These are phyloP conservation scores for Aphyosemion australe DNA, from an alignment of 2,113 vertebrate genomes.

Conservation along the genomic window DNA sequence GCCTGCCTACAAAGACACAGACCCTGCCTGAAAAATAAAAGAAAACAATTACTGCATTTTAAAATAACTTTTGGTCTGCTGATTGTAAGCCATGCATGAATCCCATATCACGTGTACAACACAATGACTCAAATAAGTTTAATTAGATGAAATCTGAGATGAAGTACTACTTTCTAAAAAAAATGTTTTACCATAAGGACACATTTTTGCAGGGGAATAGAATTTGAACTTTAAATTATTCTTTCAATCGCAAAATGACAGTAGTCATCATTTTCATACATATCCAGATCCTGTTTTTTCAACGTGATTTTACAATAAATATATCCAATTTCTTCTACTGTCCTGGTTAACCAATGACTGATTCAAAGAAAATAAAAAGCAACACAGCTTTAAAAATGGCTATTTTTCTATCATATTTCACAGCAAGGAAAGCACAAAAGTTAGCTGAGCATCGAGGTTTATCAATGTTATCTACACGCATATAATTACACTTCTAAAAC, in stretches of 20 bases:
- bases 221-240: neutral
- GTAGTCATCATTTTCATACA: neutral
- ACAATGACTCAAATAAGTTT: neutral
- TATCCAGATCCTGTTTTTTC: constrained; percentile 5
- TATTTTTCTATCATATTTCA: neutral
- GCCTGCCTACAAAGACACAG: constrained; percentile 16
- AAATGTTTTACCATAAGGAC: neutral
- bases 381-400: neutral
- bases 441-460: constrained; percentile 32
- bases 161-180: too few species aligned
- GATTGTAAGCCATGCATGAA: neutral
- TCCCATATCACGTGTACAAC: neutral
- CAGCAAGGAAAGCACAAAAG: constrained; percentile 34
- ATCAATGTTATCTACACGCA: constrained; percentile 13
- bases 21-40: constrained; percentile 19
- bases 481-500: neutral
- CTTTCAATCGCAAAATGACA: neutral
- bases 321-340: neutral
- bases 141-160: neutral
- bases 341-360: constrained; percentile 28
- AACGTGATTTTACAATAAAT: too few species aligned
- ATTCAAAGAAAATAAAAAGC: constrained; percentile 12
- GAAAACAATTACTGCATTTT: neutral
- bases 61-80: neutral
- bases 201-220: neutral